Percentiles rank a stretch among this genome's conserved stretches.
phyloP scores from a whole-genome alignment of 2,888 invertebrate genomes.

The Sclerodermus sp. region DNA sequence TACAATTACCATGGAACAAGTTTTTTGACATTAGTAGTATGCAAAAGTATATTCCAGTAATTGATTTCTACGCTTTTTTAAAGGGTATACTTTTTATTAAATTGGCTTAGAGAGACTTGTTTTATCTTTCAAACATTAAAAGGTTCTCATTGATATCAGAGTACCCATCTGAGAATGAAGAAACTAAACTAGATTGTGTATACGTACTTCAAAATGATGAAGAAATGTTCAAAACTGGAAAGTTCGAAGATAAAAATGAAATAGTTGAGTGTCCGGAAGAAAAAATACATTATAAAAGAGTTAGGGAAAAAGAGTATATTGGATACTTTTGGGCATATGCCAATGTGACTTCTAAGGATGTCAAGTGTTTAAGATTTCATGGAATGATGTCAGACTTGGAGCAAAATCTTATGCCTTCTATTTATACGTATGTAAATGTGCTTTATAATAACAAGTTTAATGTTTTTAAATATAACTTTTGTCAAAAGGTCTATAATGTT shows the following conservation, averaged over 20 bases:
- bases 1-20: conserved; percentile 73
- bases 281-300: conserved; percentile 38
- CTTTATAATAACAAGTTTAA: not conserved
- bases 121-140: not conserved
- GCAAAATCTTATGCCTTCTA: conserved; percentile 62
- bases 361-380: conserved; percentile 82
- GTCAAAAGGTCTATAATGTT: conserved; percentile 65
- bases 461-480: not conserved
- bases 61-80: conserved; percentile 83
- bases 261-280: conserved; percentile 59
- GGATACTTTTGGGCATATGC: conserved; percentile 74
- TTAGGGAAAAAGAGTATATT: conserved; percentile 51
- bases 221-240: conserved; percentile 79
- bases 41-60: conserved; percentile 76
- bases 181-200: conserved; percentile 70
- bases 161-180: conserved; percentile 50
- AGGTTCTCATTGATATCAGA: conserved; percentile 48
- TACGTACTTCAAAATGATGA: conserved; percentile 84
- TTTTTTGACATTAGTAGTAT: conserved; percentile 87
- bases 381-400: conserved; percentile 70
- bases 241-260: conserved; percentile 83
- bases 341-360: conserved; percentile 67
- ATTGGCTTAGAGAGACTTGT: not conserved
- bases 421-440: conserved; percentile 54
- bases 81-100: conserved; percentile 58